Base-by-base conservation (phyloP, 2,113 vertebrate species). In the Ptyas mucosa region DNA sequence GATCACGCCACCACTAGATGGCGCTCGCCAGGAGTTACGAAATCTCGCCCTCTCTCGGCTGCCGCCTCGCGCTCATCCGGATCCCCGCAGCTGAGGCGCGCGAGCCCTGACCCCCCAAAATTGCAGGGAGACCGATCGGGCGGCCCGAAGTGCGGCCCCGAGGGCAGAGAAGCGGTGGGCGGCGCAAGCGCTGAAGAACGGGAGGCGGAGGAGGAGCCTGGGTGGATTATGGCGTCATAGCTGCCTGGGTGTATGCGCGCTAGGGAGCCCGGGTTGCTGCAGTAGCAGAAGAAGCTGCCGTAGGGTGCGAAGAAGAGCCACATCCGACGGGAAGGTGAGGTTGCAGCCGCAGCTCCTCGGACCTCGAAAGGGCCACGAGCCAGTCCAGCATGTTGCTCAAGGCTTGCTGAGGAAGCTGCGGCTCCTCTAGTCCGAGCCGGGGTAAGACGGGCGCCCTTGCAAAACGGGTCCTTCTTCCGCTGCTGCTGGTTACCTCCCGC, bases 221-320 rank as follows among this genome's bases (percentile, higher is more conserved):
- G 23, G 12, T 4, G 34, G 85, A 14, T 54, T 81, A 57, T 93
- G 95, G 88, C 95, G 93, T 95, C 95, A 95, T 75, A 49, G 24
- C 54, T 90, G 46, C 86, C 57, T 2, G 87, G 26, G 92, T 57
- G 9, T 52, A 29, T 46, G 23, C 64, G 89, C 89, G 91, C 64
- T 87, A 8, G 53, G 89, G 53, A 46, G 85, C 43, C 55, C 85
- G 61, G 34, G 54, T 52, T 85, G 93, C 88, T 15, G 93, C 88
- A 18, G 88, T 34, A 5, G 87, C 53, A 15, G 26, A 12, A 15
- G 89, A 61, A 12, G 39, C 88, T 49, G 57, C 75, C 14, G 1
- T 39, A 53, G 57, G 89, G 20, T 29, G 61, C 6, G 57, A 54
- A 89, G 88, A 21, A 54, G 92, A 34, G 61, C 61, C 3, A 57